Evolutionary conservation across 1,140 invertebrate genomes (phyloP), one percentile per base, ranked within the genome.

Genomic region (Cryptotermes secundus): DNA sequence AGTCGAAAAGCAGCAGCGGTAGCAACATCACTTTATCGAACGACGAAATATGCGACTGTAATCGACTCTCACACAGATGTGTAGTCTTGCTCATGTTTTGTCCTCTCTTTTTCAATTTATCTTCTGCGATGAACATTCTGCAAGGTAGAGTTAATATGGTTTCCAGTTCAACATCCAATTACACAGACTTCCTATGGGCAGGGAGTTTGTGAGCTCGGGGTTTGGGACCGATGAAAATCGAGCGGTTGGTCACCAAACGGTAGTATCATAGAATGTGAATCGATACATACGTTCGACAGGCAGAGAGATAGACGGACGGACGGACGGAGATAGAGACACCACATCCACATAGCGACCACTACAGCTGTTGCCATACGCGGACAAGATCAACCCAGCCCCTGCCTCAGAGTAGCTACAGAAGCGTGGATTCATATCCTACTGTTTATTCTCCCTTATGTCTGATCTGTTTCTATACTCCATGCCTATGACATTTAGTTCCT

Each of bases 141-240:
- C 59, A 72, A 72, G 81, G 81, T 59, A 26, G 34, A 82, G 81
- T 49, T 82, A 82, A 82, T 82, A 82, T 82, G 81, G 81, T 82
- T 82, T 82, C 81, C 81, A 82, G 81, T 59, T 49, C 42, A 82
- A 82, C 81, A 82, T 82, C 81, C 81, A 82, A 82, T 82, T 82
- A 82, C 81, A 82, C 42, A 34, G 31, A 19, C 81, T 82, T 59
- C 34, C 34, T 34, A 38, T 72, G 59, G 26, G 26, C 80, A 35
- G 42, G 80, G 42, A 49, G n/a, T 34, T 45, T 45, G 35, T 45
- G 45, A 26, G 80, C 34, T 34, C 6, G 34, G 81, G 22, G 38
- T 34, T 36, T 26, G 80, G 81, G 2, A 38, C 10, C 26, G 59
- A 72, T 72, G 59, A 72, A 72, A 72, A 72, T 72, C 81, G 53